A percentile compares a stretch with the other conserved stretches of the same genome.
Conservation (phyloP, 2,888 invertebrate genomes). For the Dione vanillae region DNA sequence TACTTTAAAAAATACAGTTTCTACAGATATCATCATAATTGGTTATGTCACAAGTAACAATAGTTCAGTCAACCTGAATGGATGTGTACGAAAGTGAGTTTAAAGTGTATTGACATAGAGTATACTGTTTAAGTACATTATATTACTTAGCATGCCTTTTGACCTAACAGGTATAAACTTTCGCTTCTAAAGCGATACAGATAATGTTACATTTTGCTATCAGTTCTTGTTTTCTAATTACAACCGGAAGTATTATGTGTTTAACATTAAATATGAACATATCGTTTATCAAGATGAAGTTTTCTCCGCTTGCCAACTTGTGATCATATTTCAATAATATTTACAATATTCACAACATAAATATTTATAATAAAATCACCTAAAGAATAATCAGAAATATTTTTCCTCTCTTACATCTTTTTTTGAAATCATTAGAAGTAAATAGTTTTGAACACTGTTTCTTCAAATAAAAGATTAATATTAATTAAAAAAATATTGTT, state of each 20-base stretch:
- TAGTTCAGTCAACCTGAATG: conserved; percentile 7
- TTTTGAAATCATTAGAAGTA: no score
- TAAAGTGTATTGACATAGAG: conserved; percentile 1
- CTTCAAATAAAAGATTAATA: no score
- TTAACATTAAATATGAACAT: conserved; percentile 9
- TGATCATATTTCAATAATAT: background rate
- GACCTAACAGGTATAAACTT: conserved; percentile 38
- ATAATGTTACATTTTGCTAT: conserved; percentile 32
- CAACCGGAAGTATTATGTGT: conserved; percentile 22
- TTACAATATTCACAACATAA: no score
- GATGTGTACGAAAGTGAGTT: background rate
- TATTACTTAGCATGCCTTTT: conserved; percentile 31
- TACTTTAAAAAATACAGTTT: conserved; percentile 14
- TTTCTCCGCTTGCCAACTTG: background rate
- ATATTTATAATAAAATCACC: no score
- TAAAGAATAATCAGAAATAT: background rate
- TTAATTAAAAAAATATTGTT: no score
- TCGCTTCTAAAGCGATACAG: conserved; percentile 40
- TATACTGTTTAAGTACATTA: background rate
- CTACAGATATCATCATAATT: conserved; percentile 35
- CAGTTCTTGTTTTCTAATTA: conserved; percentile 22
- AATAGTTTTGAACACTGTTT: background rate
- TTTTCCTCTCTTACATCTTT: background rate
- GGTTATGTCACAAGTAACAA: conserved; percentile 37
- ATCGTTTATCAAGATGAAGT: background rate